Base-by-base conservation (phyloP, 2,113 vertebrate genomes). In the Ammodytes dubius region DNA sequence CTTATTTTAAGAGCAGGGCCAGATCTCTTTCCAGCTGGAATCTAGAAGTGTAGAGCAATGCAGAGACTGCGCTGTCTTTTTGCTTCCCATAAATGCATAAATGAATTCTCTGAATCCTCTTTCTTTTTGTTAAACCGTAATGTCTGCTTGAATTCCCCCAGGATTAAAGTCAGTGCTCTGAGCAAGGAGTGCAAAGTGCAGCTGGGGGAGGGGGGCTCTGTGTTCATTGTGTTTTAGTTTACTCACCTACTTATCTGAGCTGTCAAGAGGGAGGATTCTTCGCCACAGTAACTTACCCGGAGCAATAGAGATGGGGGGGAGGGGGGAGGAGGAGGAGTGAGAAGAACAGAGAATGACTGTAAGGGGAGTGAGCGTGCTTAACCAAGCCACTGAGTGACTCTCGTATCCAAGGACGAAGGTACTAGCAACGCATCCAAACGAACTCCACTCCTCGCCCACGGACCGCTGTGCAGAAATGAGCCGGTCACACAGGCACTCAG, bases 321-420 rank as follows among this genome's bases (percentile, higher is more conserved):
- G 79, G 77, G 73, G 84, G 79, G 78, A 91, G 87, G 86, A 91
- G 83, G 87, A 89, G 93, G 91, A 92, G 94, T 91, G 92, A 91
- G 90, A 43, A 91, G 79, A 92, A 82, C 89, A 89, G 93, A 91
- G 88, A 87, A 90, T 89, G 92, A 94, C 93, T 89, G 77, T 86
- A 83, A 91, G 83, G 27, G 82, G 70, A 87, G 86, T 50, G 79
- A 89, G 83, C 67, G 45, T 58, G 81, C 81, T 90, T 81, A 81
- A 87, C 87, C 79, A 87, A 89, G 87, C 77, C 79, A 83, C 86
- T 86, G 87, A 92, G 88, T 92, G 92, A 93, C 95, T 95, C 93
- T 91, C 91, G 95, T 95, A 95, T 95, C 96, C 94, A 95, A 94
- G 96, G 96, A 94, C 92, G 90, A 94, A 95, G 91, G 92, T 89